A percentile compares a stretch with the other conserved stretches of the same genome.
phyloP scores from a whole-genome alignment of 1,140 invertebrate species.

The Uloborus diversus region DNA sequence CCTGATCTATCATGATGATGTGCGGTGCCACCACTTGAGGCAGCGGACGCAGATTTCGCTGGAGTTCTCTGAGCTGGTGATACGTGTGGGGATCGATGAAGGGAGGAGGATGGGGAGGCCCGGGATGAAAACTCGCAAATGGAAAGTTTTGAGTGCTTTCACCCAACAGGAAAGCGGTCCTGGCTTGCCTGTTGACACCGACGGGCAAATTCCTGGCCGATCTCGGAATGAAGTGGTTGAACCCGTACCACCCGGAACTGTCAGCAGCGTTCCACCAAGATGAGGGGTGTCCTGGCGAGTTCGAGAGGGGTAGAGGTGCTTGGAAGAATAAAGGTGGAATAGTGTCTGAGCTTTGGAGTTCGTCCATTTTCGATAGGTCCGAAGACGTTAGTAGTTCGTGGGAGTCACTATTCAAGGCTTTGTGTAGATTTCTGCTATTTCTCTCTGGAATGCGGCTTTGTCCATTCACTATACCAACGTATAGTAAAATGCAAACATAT shows the following conservation, averaged over 20 bases:
- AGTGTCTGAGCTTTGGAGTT: neutral
- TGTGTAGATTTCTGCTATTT: no score
- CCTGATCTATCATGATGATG: neutral
- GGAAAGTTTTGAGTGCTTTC: constrained; percentile 23
- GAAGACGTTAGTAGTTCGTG: neutral
- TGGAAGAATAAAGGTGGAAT: neutral
- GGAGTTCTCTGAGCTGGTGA: neutral
- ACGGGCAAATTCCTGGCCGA: constrained; percentile 13
- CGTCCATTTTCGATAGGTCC: neutral
- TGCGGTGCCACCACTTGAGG: neutral
- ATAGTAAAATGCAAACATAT: no score
- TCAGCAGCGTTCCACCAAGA: neutral
- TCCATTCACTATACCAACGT: no score
- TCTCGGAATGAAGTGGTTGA: constrained; percentile 27
- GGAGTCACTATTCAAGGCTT: no score
- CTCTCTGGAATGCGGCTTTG: no score
- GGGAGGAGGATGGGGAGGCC: neutral
- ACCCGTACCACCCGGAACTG: constrained; percentile 11
- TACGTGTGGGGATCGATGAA: neutral
- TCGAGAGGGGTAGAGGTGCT: neutral
- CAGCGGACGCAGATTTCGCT: neutral
- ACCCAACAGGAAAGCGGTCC: neutral
- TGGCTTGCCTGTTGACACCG: neutral
- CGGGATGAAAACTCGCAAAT: neutral
- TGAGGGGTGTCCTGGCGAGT: neutral